Conservation (phyloP, 2,113 vertebrate species). For the Trematocara unimaculatum region DNA sequence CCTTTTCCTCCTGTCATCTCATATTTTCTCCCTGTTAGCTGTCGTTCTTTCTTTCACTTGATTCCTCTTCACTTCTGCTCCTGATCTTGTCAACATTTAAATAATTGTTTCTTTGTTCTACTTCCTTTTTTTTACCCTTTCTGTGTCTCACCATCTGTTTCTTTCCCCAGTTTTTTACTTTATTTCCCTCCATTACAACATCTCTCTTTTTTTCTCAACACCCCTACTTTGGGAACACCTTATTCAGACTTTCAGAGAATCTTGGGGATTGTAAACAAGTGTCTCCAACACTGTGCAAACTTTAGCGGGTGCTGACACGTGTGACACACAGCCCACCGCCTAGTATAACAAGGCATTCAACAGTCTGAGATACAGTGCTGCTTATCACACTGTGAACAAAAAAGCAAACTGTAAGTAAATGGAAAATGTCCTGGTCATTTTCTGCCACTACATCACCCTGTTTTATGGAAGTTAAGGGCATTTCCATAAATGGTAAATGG, state of each 20-base stretch:
- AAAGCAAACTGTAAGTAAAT: background rate
- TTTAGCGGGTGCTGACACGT: background rate
- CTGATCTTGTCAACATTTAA: background rate
- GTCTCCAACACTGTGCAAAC: conserved; percentile 33
- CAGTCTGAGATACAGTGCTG: background rate
- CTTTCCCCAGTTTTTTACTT: background rate
- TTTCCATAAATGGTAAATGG: background rate
- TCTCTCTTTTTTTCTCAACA: background rate
- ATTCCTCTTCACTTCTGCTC: background rate
- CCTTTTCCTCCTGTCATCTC: conserved; percentile 26
- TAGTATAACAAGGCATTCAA: conserved; percentile 18
- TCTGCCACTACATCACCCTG: background rate
- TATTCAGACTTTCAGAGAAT: conserved; percentile 12
- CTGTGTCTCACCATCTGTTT: conserved; percentile 27
- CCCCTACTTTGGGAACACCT: conserved; percentile 1
- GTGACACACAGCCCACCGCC: background rate
- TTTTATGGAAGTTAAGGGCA: background rate
- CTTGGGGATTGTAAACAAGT: conserved; percentile 40
- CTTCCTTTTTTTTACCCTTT: background rate
- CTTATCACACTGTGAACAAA: background rate
- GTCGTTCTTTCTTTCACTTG: background rate
- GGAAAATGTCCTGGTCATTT: background rate
- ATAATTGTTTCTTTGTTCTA: background rate
- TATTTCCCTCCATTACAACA: background rate
- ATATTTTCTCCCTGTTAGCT: conserved; percentile 1